Percentiles rank a stretch among this genome's conserved stretches.
Conservation (phyloP, 2,113 vertebrate genomes). For the Narcine bancroftii region DNA sequence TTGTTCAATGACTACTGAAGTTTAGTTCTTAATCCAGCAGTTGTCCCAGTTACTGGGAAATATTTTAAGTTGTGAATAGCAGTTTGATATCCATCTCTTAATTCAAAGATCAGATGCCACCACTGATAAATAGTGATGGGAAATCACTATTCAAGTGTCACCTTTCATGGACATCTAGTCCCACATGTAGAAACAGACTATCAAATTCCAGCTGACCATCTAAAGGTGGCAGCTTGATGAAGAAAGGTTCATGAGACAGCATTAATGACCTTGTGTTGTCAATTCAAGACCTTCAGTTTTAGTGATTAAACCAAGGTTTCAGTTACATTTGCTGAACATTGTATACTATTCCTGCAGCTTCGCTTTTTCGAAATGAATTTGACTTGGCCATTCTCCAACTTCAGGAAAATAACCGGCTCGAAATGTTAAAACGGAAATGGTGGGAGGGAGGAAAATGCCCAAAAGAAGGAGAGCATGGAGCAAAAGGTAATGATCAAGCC, state of each 20-base stretch:
- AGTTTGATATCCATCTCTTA: neutral
- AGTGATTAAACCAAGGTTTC: neutral
- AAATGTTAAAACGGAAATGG: constrained; percentile 94
- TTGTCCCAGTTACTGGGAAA: neutral
- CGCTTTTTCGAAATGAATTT: constrained; percentile 87
- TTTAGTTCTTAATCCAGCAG: neutral
- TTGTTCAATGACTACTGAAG: neutral
- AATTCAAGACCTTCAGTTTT: neutral
- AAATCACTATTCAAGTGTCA: neutral
- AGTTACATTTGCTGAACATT: constrained; percentile 39
- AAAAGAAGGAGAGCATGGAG: constrained; percentile 91
- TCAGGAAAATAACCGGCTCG: constrained; percentile 93
- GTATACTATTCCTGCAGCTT: constrained; percentile 59
- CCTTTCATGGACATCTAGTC: neutral
- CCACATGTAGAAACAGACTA: neutral
- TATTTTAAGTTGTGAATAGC: neutral
- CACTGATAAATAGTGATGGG: neutral
- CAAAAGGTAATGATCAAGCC: constrained; percentile 70
- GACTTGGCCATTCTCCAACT: constrained; percentile 94
- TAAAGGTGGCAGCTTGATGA: neutral
- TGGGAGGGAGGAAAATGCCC: constrained; percentile 97
- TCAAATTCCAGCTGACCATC: neutral
- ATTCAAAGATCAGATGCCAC: neutral
- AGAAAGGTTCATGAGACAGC: too few relatives aligned
- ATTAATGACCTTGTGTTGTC: neutral